Base-by-base conservation (phyloP, 2,888 invertebrate species). In the Amiota minor region DNA sequence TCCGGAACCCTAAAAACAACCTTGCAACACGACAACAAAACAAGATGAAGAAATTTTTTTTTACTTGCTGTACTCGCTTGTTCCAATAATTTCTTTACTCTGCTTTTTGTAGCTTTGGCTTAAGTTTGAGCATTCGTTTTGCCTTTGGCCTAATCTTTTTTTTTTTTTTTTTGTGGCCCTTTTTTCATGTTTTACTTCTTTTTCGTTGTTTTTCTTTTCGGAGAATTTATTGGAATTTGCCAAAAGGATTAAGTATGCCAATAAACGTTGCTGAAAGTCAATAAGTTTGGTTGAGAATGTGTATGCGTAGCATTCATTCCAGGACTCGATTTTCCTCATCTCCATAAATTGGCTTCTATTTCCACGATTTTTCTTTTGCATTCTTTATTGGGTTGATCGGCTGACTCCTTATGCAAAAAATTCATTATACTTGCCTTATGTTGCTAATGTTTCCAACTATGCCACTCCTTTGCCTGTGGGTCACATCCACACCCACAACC, bases 191-290 rank as follows among this genome's bases (percentile, higher is more conserved):
- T 68, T 61, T 75, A 59, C 50, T 59, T 59, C 50, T 73, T 49
- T 70, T 49, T 47, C 70, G 23, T 64, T 70, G 23, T 61, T 72
- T 61, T 53, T 62, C 59, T 62, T 73, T 56, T 72, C 72, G 61
- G 75, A 81, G 82, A 82, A 85, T 83, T 83, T 83, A 85, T 83
- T 85, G 85, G 85, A 84, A 83, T 85, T 85, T 81, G 79, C 80
- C 83, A 85, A 85, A 83, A 83, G 83, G 85, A 85, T 83, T 85
- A 83, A 83, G 85, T 84, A 78, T 83, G 85, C 83, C 85, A 85
- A 83, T 83, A 85, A 85, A 85, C 85, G 82, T 84, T 81, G 84
- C 83, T 84, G 79, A 76, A 84, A 82, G 82, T 78, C 85, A 83
- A 84, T 84, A 81, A 80, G 23, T 23, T 23, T 2, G 23, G 23